phyloP scores from a whole-genome alignment of 2,113 vertebrate genomes.

The Ranitomeya variabilis region DNA sequence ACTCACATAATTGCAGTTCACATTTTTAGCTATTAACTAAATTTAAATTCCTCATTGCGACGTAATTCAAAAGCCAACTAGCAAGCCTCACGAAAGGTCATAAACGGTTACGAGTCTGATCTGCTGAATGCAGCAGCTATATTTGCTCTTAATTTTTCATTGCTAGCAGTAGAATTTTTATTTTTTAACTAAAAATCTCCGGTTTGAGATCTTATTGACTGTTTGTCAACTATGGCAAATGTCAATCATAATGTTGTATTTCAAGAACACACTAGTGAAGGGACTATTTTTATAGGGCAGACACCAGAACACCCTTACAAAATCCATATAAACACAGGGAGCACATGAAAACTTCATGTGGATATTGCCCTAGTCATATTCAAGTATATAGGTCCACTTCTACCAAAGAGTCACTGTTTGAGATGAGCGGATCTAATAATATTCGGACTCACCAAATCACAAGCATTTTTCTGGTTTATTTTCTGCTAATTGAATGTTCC shows the following conservation, averaged over 20 bases:
- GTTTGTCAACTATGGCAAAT: background rate
- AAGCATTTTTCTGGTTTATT: too few relatives aligned
- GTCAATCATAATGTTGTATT: background rate
- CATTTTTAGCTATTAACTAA: conserved; percentile 4
- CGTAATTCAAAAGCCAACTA: background rate
- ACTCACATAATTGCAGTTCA: background rate
- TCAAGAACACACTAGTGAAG: background rate
- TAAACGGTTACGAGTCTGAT: background rate
- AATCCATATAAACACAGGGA: background rate
- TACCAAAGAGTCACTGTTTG: too few relatives aligned
- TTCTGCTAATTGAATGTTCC: too few relatives aligned
- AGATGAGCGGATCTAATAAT: too few relatives aligned
- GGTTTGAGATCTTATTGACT: background rate
- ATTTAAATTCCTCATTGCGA: background rate
- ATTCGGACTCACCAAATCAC: too few relatives aligned
- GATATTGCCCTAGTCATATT: background rate
- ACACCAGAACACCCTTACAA: too few relatives aligned
- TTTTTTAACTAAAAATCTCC: background rate
- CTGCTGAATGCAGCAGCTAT: background rate
- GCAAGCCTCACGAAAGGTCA: background rate
- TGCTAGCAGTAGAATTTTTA: background rate
- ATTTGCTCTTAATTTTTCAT: background rate
- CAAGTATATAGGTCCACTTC: too few relatives aligned
- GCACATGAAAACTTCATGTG: background rate
- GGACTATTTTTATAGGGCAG: background rate